Percentiles rank a stretch among this genome's conserved stretches.
These are phyloP conservation scores for Nannobrachium achirus DNA, from an alignment of 2,113 vertebrate genomes.

Conservation along the genomic window DNA sequence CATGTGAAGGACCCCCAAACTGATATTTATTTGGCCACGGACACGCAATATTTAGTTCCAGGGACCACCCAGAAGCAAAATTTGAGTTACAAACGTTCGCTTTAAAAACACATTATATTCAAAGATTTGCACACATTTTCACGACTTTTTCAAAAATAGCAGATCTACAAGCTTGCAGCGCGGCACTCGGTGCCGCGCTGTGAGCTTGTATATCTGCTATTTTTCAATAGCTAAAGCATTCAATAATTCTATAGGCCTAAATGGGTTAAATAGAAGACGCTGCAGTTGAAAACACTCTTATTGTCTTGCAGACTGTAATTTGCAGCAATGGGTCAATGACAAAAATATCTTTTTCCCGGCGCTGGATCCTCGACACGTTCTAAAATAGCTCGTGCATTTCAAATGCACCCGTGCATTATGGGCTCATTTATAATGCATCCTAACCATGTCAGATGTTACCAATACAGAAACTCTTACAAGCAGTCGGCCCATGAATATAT, in stretches of 20 bases:
- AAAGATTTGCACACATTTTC: too few relatives aligned
- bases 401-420: background rate
- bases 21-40: too few relatives aligned
- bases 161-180: too few relatives aligned
- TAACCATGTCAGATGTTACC: constrained; percentile 15
- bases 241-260: constrained; percentile 6
- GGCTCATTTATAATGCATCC: constrained; percentile 7
- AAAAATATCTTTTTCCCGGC: constrained; percentile 6
- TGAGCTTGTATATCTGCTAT: too few relatives aligned
- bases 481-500: background rate
- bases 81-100: too few relatives aligned
- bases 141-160: too few relatives aligned
- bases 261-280: background rate
- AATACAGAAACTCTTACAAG: constrained; percentile 19
- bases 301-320: background rate
- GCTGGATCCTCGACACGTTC: constrained; percentile 12
- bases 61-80: too few relatives aligned
- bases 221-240: too few relatives aligned
- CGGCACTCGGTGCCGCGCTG: too few relatives aligned
- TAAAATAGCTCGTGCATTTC: background rate
- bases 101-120: too few relatives aligned
- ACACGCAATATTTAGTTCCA: too few relatives aligned
- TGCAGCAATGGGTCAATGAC: constrained; percentile 5
- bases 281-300: background rate
- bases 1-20: too few relatives aligned